Conservation (phyloP, 2,888 invertebrate genomes). For the Strigamia maritima region DNA sequence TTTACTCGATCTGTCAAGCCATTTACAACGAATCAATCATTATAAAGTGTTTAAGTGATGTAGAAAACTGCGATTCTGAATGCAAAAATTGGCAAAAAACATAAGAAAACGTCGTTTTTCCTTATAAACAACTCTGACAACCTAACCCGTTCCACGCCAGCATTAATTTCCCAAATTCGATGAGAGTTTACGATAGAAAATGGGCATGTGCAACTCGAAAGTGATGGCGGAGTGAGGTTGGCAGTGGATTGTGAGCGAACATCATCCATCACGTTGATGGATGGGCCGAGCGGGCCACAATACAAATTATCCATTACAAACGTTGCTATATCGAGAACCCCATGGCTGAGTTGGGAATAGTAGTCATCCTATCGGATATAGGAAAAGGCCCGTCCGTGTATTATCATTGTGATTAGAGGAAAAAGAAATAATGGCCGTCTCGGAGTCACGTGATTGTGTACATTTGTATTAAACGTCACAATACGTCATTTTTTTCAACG, state of each 20-base stretch:
- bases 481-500: not conserved
- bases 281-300: slow-evolving; percentile 42
- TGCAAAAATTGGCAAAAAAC: too few relatives aligned
- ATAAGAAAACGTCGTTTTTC: too few relatives aligned
- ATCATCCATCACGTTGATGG: slow-evolving; percentile 43
- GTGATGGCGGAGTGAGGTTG: not conserved
- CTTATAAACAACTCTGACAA: not conserved
- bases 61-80: too few relatives aligned
- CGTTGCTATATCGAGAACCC: slow-evolving; percentile 13
- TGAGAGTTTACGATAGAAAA: not conserved
- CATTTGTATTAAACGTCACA: not conserved
- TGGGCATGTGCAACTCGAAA: not conserved
- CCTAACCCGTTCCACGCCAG: not conserved
- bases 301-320: slow-evolving; percentile 43
- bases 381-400: not conserved
- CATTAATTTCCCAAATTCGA: not conserved
- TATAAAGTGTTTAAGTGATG: too few relatives aligned
- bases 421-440: not conserved
- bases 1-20: too few relatives aligned
- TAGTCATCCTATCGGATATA: slow-evolving; percentile 12
- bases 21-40: too few relatives aligned
- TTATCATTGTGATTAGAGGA: not conserved
- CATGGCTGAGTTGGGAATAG: slow-evolving; percentile 11
- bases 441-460: not conserved
- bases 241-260: not conserved